A percentile compares a stretch with the other conserved stretches of the same genome.
These are phyloP conservation scores for Polypedilum pembai DNA, from an alignment of 1,140 invertebrate genomes.

Conservation along the genomic window DNA sequence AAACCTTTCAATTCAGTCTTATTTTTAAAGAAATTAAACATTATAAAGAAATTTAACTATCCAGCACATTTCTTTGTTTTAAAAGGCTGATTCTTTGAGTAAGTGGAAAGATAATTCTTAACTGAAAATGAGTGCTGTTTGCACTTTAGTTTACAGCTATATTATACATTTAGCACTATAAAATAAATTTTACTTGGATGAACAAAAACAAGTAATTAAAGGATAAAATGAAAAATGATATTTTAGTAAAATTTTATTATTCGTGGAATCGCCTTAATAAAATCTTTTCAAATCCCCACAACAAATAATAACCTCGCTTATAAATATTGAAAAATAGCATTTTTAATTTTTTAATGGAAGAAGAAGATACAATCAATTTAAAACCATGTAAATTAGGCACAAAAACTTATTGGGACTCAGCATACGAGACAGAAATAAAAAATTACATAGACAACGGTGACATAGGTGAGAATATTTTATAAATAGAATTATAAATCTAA, in stretches of 20 bases:
- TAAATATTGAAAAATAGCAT: too few relatives aligned
- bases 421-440: slow-evolving; percentile 69
- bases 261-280: neutral
- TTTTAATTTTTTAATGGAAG: too few relatives aligned
- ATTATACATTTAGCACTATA: too few relatives aligned
- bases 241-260: neutral
- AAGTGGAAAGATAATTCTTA: too few relatives aligned
- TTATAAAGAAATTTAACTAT: neutral
- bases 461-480: slow-evolving; percentile 47
- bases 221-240: too few relatives aligned
- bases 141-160: too few relatives aligned
- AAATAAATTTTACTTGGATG: too few relatives aligned
- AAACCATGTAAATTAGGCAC: slow-evolving; percentile 43
- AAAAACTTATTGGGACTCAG: slow-evolving; percentile 73
- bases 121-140: too few relatives aligned
- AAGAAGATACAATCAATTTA: neutral
- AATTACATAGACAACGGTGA: slow-evolving; percentile 80
- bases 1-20: slow-evolving; percentile 54
- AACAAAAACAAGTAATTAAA: too few relatives aligned
- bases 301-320: neutral
- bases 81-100: too few relatives aligned
- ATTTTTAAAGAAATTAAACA: slow-evolving; percentile 24
- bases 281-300: slow-evolving; percentile 4
- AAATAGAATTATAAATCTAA: too few relatives aligned
- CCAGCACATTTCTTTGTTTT: too few relatives aligned